Base-by-base conservation (phyloP, 1,140 invertebrate species). In the Penaeus chinensis region DNA sequence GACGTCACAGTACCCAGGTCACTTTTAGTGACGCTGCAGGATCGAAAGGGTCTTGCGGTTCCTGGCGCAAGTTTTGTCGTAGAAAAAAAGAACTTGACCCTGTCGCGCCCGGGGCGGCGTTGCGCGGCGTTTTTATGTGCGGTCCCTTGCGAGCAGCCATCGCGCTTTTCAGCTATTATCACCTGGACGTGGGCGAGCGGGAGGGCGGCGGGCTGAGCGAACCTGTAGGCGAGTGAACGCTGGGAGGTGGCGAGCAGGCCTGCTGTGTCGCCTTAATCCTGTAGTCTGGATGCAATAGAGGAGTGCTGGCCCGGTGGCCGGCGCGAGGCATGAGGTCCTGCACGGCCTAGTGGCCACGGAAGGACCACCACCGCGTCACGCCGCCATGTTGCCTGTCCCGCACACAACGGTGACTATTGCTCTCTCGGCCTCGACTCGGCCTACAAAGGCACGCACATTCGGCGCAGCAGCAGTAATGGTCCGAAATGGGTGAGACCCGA, bases 261-360 rank as follows among this genome's bases (percentile, higher is more conserved):
- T 61, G 85, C 37, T 54, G 16, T 24, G 62, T 42, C 62, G 76
- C 76, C 77, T 74, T 85, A 87, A 81, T 81, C 78, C 85, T 62
- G 85, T 81, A 87, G 82, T 87, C 85, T 76, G 85, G 85, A 47
- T 87, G 85, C 85, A 87, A 87, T 87, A 74, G 80, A 87, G 85
- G 85, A 74, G 78, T 24, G 78, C 69, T 63, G 65, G 42, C 60
- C 20, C 60, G 19, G 62, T 65, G 18, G 54, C 32, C 85, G 47
- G 37, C 37, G 63, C 42, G 42, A 37, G 71, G 71, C 74, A 60
- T 60, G 18, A 74, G 62, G 63, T 32, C 85, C 60, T 87, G 85
- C 85, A 87, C 80, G 78, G 85, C 85, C 78, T 87, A 87, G 81
- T 80, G 85, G 79, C 76, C 76, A 61, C 65, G n/a, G 61, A 63